phyloP scores from a whole-genome alignment of 2,888 invertebrate species.

The Parelbella ahira region DNA sequence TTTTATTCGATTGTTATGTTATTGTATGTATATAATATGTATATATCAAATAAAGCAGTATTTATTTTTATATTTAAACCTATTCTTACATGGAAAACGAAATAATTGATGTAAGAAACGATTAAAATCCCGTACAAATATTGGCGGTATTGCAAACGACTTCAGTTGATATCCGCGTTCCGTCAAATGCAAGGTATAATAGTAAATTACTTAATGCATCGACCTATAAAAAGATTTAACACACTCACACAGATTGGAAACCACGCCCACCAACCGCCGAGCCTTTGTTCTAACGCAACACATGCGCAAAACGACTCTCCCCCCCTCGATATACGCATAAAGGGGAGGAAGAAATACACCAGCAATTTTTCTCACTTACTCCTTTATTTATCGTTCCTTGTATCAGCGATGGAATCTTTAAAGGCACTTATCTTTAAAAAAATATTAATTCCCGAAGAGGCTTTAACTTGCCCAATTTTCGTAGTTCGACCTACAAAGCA shows the following conservation, averaged over 20 bases:
- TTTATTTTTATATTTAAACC: too few species aligned
- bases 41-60: too few species aligned
- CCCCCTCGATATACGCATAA: constrained; percentile 43
- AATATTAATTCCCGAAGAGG: too few species aligned
- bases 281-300: constrained; percentile 59
- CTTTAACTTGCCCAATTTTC: constrained; percentile 29
- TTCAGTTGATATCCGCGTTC: constrained; percentile 31
- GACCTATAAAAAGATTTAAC: constrained; percentile 79
- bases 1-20: too few species aligned
- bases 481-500: constrained; percentile 28
- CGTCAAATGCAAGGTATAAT: constrained; percentile 73
- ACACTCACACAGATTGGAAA: constrained; percentile 39
- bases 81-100: too few species aligned
- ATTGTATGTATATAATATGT: too few species aligned
- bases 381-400: constrained; percentile 47
- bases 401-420: constrained; percentile 30
- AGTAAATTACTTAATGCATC: constrained; percentile 79
- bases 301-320: constrained; percentile 46
- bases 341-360: constrained; percentile 52
- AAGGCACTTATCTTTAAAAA: constrained; percentile 28
- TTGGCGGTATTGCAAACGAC: constrained; percentile 3
- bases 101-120: too few species aligned
- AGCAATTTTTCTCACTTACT: constrained; percentile 65
- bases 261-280: constrained; percentile 52
- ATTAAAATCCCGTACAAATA: too few species aligned